Base-by-base conservation (phyloP, 2,113 vertebrate genomes). In the Anguilla rostrata region DNA sequence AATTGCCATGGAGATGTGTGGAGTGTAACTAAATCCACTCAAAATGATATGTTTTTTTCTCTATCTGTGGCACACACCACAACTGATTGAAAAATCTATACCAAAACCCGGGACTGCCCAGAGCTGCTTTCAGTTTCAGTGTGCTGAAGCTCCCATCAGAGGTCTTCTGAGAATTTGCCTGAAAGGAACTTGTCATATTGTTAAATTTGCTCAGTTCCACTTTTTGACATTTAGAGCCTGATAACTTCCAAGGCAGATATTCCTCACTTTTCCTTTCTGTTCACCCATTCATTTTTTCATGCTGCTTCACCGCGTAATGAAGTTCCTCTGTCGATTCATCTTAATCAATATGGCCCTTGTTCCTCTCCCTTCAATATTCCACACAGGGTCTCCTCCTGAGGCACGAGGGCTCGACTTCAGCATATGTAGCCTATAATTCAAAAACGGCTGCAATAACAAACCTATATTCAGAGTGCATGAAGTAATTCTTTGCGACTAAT, bases 1-100 rank as follows among this genome's bases (percentile, higher is more conserved):
- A 16, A 60, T 26, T 83, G 53, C 82, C 63, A 46, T n/a, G 53
- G 82, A 39, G 11, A 22, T 83, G 46, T 53, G 49, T 39, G 53
- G 82, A 60, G 49, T 83, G 82, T 14, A 83, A 60, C 63, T 34
- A 34, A 34, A 34, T 83, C n/a, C 39, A 57, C 46, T 57, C 53
- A 18, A 29, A 82, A 39, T 39, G 49, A 82, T 82, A 57, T 83
- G 39, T 60, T 4, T 5, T 39, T 39, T 49, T 83, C 29, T 26
- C 12, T 83, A 12, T 60, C 49, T 57, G 49, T 83, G 41, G 57
- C 63, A 39, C 82, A 56, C 56, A 57, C 82, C 56, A 56, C 82
- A 39, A 16, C 82, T 83, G 82, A 82, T 82, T 82, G 81, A 41
- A 82, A 82, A 82, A 82, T 53, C 81, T n/a, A 82, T 82, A 82